phyloP scores from a whole-genome alignment of 2,888 invertebrate species.

The Pollenia amentaria region DNA sequence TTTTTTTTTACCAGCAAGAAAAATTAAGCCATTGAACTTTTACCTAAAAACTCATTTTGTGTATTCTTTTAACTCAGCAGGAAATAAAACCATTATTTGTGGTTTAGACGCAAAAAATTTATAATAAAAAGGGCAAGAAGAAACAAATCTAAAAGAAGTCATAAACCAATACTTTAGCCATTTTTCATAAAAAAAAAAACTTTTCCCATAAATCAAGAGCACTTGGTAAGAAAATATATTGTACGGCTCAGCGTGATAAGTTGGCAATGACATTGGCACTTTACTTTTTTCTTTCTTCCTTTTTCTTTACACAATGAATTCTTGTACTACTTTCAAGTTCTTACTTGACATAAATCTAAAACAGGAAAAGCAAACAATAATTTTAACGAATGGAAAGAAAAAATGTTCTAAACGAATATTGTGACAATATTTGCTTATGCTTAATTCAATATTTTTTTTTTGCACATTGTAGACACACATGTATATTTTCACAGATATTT shows the following conservation, averaged over 20 bases:
- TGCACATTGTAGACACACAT: too few relatives aligned
- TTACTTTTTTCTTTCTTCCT: conserved; percentile 30
- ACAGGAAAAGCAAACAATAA: conserved; percentile 34
- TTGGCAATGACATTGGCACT: conserved; percentile 71
- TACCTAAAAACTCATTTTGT: conserved; percentile 8
- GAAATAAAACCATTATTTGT: conserved; percentile 70
- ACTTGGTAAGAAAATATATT: conserved; percentile 51
- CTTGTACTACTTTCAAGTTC: conserved; percentile 21
- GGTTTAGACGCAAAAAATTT: conserved; percentile 19
- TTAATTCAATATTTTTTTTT: neutral
- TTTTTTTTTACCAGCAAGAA: neutral
- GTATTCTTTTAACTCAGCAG: conserved; percentile 51
- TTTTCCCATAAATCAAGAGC: conserved; percentile 66
- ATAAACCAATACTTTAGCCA: conserved; percentile 20
- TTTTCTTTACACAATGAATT: conserved; percentile 1
- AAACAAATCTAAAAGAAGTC: conserved; percentile 10
- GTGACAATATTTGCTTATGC: neutral
- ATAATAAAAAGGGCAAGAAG: neutral
- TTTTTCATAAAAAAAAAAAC: conserved; percentile 27
- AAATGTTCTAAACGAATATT: neutral
- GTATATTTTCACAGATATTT: too few relatives aligned
- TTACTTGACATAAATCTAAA: conserved; percentile 35
- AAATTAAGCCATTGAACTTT: conserved; percentile 47
- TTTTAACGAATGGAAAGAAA: conserved; percentile 21
- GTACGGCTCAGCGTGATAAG: conserved; percentile 65